A percentile compares a stretch with the other conserved stretches of the same genome.
These are phyloP conservation scores for Periparus ater DNA, from an alignment of 2,797 vertebrate genomes.

Conservation along the genomic window DNA sequence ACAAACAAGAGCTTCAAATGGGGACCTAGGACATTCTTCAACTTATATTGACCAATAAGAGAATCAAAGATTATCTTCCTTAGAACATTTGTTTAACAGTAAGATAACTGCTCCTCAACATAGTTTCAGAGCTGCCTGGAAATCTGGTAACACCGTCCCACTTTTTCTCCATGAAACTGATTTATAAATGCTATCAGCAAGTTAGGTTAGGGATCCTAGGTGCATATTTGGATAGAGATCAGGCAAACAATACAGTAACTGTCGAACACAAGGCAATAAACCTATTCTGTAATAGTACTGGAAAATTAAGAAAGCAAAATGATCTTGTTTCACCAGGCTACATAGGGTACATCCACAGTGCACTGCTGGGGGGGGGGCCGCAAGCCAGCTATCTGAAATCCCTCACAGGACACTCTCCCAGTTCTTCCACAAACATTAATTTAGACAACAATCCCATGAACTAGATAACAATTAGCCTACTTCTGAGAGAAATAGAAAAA, in stretches of 20 bases:
- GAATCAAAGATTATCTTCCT: neutral
- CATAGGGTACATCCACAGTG: accelerated
- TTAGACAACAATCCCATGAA: neutral
- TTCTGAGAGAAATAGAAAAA: neutral
- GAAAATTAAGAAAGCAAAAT: neutral
- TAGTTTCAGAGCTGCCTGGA: neutral
- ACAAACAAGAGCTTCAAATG: neutral
- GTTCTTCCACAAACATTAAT: neutral
- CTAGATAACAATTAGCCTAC: neutral
- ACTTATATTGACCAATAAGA: neutral
- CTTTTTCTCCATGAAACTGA: neutral
- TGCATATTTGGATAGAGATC: neutral
- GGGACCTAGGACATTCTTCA: neutral
- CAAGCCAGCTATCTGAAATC: neutral
- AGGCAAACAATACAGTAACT: neutral
- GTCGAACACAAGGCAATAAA: neutral
- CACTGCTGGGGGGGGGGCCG: neutral
- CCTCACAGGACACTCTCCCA: neutral
- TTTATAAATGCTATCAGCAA: conserved; percentile 12
- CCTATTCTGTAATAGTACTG: neutral
- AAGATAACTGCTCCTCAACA: neutral
- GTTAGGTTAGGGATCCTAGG: neutral
- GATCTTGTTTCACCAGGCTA: neutral
- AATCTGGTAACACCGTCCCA: neutral
- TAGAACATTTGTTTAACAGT: neutral